These are phyloP conservation scores for Heterochromis multidens DNA, from an alignment of 2,113 vertebrate genomes.

Conservation along the genomic window DNA sequence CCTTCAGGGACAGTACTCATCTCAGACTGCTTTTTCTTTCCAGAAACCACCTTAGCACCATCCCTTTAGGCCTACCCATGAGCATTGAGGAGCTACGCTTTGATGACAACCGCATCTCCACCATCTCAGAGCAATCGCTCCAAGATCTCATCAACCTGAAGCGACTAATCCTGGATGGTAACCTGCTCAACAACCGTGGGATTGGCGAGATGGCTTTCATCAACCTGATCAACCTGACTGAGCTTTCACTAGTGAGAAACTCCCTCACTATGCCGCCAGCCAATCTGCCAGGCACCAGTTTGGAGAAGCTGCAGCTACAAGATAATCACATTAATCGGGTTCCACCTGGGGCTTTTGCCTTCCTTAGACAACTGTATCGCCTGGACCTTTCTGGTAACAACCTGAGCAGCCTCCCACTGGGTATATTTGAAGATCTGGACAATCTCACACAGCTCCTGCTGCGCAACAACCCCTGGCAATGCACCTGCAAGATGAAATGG, in stretches of 20 bases:
- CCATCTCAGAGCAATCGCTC: constrained; percentile 92
- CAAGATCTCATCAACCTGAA: constrained; percentile 98
- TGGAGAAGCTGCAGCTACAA: constrained; percentile 95
- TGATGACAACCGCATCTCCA: constrained; percentile 98
- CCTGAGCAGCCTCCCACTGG: constrained; percentile 93
- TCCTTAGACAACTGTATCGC: constrained; percentile 91
- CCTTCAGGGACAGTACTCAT: constrained; percentile 93
- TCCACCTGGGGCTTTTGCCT: constrained; percentile 91
- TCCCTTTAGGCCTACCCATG: constrained; percentile 92
- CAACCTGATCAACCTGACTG: constrained; percentile 93
- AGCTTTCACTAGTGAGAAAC: constrained; percentile 94
- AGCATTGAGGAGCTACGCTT: constrained; percentile 97
- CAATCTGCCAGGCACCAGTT: constrained; percentile 89
- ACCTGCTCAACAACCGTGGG: constrained; percentile 93
- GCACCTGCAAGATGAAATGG: constrained; percentile 98
- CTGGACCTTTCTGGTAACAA: constrained; percentile 98
- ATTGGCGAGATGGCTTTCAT: constrained; percentile 93
- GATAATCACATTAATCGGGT: constrained; percentile 97
- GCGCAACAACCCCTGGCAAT: constrained; percentile 97
- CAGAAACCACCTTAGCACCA: constrained; percentile 96
- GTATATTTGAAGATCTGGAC: constrained; percentile 95
- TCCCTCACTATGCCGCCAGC: constrained; percentile 90
- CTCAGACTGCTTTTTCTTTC: constrained; percentile 96
- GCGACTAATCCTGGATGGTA: constrained; percentile 94
- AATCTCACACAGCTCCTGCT: constrained; percentile 97